Evolutionary conservation across 2,888 invertebrate genomes (phyloP).

Genomic region (Salticus scenicus): DNA sequence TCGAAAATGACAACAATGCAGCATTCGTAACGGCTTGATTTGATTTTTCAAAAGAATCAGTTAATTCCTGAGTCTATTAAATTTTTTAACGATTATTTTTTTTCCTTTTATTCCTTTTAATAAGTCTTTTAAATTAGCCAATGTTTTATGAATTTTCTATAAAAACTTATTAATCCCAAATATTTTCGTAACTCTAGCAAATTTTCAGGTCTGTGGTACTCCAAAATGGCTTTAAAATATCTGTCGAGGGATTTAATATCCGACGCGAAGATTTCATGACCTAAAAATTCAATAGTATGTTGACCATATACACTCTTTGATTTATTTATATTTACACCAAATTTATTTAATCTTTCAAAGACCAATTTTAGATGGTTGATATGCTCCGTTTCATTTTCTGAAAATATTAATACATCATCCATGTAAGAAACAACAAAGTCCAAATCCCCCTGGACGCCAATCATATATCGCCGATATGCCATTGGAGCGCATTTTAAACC

Average conservation of each 20-base stretch:
- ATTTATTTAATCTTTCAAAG: background rate
- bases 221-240: background rate
- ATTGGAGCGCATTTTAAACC: background rate
- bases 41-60: too few species aligned
- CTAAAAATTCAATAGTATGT: background rate
- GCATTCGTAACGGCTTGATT: too few species aligned
- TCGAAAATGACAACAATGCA: too few species aligned
- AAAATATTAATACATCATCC: conserved; percentile 6
- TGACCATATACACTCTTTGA: background rate
- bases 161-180: background rate
- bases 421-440: background rate
- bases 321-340: background rate
- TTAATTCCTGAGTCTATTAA: too few species aligned
- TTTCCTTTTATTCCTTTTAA: background rate
- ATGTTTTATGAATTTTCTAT: too few species aligned
- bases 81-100: too few species aligned
- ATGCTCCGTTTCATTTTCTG: background rate
- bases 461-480: background rate
- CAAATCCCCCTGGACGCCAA: background rate
- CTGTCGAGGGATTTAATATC: background rate
- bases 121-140: background rate
- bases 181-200: background rate
- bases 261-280: background rate
- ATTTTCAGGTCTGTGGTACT: background rate
- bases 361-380: background rate